Conservation (phyloP, 2,113 vertebrate genomes). For the Clarias gariepinus region DNA sequence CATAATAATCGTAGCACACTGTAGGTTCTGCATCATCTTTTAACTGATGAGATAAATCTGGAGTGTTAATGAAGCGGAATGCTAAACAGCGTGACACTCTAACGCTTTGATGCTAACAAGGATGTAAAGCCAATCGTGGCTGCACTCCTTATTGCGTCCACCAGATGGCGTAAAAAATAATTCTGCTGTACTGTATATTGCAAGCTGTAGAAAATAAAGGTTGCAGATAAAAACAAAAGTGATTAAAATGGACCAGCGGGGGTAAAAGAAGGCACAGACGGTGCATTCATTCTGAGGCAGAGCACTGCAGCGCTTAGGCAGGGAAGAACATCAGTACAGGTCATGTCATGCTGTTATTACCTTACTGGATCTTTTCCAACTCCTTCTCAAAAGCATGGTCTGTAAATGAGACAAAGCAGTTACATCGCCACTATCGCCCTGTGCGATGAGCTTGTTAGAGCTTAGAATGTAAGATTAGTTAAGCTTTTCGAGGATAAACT, state of each 20-base stretch:
- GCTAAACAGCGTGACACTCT: not conserved
- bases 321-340: constrained; percentile 50
- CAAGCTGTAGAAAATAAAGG: constrained; percentile 69
- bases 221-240: constrained; percentile 48
- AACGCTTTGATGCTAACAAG: not conserved
- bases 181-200: constrained; percentile 62
- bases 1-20: not conserved
- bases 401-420: constrained; percentile 96
- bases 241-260: constrained; percentile 41
- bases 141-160: constrained; percentile 3
- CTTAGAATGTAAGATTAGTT: constrained; percentile 24
- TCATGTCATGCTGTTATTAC: constrained; percentile 89
- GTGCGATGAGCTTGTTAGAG: constrained; percentile 41
- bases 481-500: constrained; percentile 17
- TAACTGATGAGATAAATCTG: not conserved
- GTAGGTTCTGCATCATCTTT: too few species aligned
- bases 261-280: constrained; percentile 39
- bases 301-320: constrained; percentile 60
- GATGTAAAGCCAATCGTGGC: not conserved
- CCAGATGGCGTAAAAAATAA: not conserved
- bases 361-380: constrained; percentile 99
- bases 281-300: constrained; percentile 53
- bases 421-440: constrained; percentile 78
- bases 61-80: not conserved
- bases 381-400: constrained; percentile 98